Evolutionary conservation across 1,140 invertebrate species (phyloP).

Genomic region (Babylonia areolata): DNA sequence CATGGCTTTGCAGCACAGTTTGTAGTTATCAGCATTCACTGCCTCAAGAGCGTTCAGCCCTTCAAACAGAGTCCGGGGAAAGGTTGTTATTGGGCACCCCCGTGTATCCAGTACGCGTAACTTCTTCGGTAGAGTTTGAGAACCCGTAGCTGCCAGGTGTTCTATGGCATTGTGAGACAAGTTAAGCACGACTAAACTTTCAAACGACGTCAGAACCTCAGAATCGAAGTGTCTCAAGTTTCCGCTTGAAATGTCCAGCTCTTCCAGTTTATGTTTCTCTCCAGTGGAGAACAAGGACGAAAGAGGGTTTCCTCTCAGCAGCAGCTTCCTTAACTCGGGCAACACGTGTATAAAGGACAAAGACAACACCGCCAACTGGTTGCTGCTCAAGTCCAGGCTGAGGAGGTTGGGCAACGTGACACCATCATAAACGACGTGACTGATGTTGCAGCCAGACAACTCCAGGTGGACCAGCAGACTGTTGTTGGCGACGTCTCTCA

Average conservation of each 20-base stretch:
- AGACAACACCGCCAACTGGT: neutral
- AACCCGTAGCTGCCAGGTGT: neutral
- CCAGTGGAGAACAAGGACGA: neutral
- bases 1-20: conserved; percentile 46
- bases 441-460: neutral
- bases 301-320: conserved; percentile 10
- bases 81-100: neutral
- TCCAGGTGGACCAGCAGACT: neutral
- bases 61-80: neutral
- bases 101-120: neutral
- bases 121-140: neutral
- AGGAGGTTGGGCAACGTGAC: neutral
- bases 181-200: neutral
- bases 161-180: neutral
- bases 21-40: conserved; percentile 43
- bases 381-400: conserved; percentile 32
- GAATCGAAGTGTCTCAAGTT: neutral
- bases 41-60: neutral
- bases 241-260: neutral
- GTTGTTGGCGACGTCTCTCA: neutral
- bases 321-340: conserved; percentile 23
- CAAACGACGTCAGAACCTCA: neutral
- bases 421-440: neutral
- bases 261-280: neutral
- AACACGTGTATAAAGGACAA: neutral